Evolutionary conservation across 1,140 invertebrate species (phyloP), one percentile per base, ranked within the genome.

Genomic region (Armadillidium nasatum): DNA sequence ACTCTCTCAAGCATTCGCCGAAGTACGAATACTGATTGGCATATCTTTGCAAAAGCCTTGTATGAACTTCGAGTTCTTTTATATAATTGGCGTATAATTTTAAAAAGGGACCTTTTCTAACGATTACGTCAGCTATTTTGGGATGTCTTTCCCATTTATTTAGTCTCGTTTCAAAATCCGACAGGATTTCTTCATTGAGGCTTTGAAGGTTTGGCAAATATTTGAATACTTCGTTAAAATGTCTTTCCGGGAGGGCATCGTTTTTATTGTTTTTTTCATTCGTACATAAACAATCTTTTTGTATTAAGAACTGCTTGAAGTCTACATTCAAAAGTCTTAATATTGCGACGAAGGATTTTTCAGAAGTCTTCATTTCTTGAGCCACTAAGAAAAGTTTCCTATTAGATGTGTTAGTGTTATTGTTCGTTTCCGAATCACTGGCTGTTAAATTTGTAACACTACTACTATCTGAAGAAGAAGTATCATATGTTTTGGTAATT

Each of bases 61-160:
- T 88, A 19, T 90, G 89, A 60, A 85, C 85, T 82, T 90, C 87
- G 84, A 91, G 92, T 82, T 92, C 89, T 79, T 88, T 87, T 21
- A 92, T 90, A 82, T 92, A 93, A 23, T 88, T 86, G 0, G 90
- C 89, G 78, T 92, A 92, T 80, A 92, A 86, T 84, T 92, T 92
- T 0, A 92, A 84, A 83, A 92, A 93, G 2, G 90, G 91, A 23
- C 91, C 91, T 82, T 91, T 91, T 82, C 88, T 89, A 15, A 91
- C 89, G 84, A 92, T 90, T 15, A 92, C 88, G 84, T 92, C 91
- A n/a, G 91, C 87, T 74, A 93, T 89, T 84, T 87, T 87, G 7
- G 87, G 86, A 78, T 87, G 83, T 21, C 84, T 82, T 13, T 87
- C 84, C 91, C 91, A 92, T 74, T 87, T 85, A 46, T 87, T 82